Percentiles rank a stretch among this genome's conserved stretches.
Evolutionary conservation across 2,888 invertebrate genomes (phyloP).

Genomic region (Psylliodes chrysocephalus): DNA sequence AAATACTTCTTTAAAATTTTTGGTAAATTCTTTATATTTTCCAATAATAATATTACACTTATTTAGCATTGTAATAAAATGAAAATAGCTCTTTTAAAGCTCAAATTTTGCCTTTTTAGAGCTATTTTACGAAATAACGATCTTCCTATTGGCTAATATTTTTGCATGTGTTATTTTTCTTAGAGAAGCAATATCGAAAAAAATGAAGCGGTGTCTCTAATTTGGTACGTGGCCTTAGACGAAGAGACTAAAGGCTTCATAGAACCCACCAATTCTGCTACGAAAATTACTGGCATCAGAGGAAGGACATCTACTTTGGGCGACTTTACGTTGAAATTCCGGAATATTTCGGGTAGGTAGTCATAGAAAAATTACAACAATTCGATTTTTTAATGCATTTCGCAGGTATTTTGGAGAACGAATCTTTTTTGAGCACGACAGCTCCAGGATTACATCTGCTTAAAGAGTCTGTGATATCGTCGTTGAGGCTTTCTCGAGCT

Average conservation of each 20-base stretch:
- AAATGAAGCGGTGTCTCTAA: constrained; percentile 70
- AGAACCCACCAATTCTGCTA: constrained; percentile 66
- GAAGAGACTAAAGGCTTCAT: constrained; percentile 73
- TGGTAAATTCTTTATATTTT: too few relatives aligned
- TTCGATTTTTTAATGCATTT: too few relatives aligned
- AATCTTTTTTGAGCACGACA: constrained; percentile 78
- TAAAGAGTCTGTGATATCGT: constrained; percentile 79
- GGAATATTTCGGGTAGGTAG: constrained; percentile 61
- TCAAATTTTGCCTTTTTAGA: too few relatives aligned
- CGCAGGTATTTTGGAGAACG: constrained; percentile 72
- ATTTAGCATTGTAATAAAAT: too few relatives aligned
- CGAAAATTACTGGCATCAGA: constrained; percentile 70
- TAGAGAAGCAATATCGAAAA: constrained; percentile 18
- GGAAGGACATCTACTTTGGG: constrained; percentile 84
- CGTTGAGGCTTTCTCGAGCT: constrained; percentile 70
- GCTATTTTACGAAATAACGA: too few relatives aligned
- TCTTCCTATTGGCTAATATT: too few relatives aligned
- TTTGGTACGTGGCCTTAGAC: constrained; percentile 88
- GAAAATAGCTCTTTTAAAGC: too few relatives aligned
- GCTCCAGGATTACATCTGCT: constrained; percentile 76
- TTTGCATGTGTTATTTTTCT: too few relatives aligned
- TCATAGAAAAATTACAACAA: too few relatives aligned
- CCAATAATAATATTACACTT: too few relatives aligned
- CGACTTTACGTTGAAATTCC: constrained; percentile 74
- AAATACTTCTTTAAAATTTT: too few relatives aligned